Evolutionary conservation across 2,888 invertebrate species (phyloP), one percentile per base, ranked within the genome.

Genomic region (Erebia ligea): DNA sequence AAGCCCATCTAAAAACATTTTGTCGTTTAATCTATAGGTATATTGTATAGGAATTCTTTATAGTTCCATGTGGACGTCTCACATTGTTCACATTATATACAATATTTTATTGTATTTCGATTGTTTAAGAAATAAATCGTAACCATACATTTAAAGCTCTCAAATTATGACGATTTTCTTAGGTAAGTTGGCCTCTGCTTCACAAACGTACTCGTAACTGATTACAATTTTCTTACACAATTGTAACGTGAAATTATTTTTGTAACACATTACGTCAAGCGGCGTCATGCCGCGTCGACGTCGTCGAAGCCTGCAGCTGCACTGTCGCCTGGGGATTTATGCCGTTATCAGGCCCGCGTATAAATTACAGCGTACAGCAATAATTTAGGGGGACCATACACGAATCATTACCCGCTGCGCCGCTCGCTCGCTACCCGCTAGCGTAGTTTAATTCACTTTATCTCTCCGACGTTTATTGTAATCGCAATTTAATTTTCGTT

Each of bases 1-100:
- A 95, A 95, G 45, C 97, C 98, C 90, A 97, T 96, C 98, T 98
- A 91, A 58, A 54, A 75, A 70, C 10, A 17, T 9, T 62, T 45
- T 52, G 19, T 58, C 63, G 40, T 34, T 63, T 57, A 56, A 40
- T 57, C 3, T 42, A 45, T 45, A 11, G 45, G 45, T 45, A 13
- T 45, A 11, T 45, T 45, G 2, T 25, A 25, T 4, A 25, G 6
- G 34, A 34, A 34, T 34, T 34, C 5, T 34, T 34, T 34, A 34
- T 25, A 25, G 25, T 25, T 34, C 34, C 34, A 34, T 34, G 34
- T 34, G 34, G 34, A 34, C 34, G 0, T 1, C 34, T 34, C 34
- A 34, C 34, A 25, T 4, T 25, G 25, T 25, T 25, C 25, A 4
- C 1, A 2, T 21, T 21, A 21, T 21, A 21, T 21, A 3, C 4